Conservation (phyloP, 2,888 invertebrate genomes). For the Odontothrips loti region DNA sequence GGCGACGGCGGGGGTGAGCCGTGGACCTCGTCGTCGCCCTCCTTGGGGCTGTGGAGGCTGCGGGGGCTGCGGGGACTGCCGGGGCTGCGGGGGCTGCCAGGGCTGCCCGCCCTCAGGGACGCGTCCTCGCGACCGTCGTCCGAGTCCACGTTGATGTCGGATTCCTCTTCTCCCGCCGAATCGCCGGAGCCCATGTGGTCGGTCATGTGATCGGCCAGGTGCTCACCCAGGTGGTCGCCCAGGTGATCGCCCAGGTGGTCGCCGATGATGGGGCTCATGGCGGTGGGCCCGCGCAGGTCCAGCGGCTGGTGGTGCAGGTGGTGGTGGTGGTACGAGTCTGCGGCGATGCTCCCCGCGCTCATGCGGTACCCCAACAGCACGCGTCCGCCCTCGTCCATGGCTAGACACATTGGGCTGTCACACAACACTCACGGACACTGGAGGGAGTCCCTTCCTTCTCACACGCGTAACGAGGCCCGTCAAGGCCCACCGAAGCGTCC, state of each 20-base stretch:
- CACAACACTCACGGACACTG: constrained; percentile 28
- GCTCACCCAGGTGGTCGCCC: constrained; percentile 49
- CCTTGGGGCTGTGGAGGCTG: constrained; percentile 43
- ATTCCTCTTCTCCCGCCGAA: constrained; percentile 43
- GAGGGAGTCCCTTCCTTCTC: background rate
- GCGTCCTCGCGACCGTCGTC: constrained; percentile 42
- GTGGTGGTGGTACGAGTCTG: constrained; percentile 43
- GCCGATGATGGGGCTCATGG: constrained; percentile 33
- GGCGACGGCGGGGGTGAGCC: constrained; percentile 51
- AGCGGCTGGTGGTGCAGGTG: constrained; percentile 46
- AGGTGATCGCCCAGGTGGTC: constrained; percentile 45
- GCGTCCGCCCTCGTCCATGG: constrained; percentile 39
- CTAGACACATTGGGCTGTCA: constrained; percentile 37
- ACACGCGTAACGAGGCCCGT: background rate
- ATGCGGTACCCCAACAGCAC: constrained; percentile 45
- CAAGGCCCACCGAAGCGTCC: background rate
- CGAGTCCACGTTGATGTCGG: constrained; percentile 46
- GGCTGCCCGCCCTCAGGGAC: constrained; percentile 47
- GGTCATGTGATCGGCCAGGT: constrained; percentile 41
- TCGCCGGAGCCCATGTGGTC: constrained; percentile 45
- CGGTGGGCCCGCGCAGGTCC: constrained; percentile 47
- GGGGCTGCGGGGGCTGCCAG: constrained; percentile 43
- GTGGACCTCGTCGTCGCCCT: constrained; percentile 44
- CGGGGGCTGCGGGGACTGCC: constrained; percentile 45
- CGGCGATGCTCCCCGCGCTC: constrained; percentile 43